A percentile compares a stretch with the other conserved stretches of the same genome.
phyloP scores from a whole-genome alignment of 2,797 vertebrate genomes.

The Intellagama lesueurii region DNA sequence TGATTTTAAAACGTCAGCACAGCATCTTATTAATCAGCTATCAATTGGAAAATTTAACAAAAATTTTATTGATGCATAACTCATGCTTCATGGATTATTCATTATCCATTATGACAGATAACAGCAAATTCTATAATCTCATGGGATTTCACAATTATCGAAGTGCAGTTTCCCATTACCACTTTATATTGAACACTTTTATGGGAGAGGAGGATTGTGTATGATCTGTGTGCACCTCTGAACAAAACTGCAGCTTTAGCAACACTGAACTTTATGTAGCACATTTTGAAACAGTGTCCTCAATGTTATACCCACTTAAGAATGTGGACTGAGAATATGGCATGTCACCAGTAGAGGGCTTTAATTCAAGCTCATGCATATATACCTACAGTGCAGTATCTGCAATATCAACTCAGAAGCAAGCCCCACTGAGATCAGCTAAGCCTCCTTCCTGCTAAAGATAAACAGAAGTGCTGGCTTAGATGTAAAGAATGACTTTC shows the following conservation, averaged over 20 bases:
- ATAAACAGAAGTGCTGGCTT: neutral
- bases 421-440: neutral
- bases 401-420: neutral
- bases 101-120: constrained; percentile 60
- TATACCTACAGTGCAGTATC: neutral
- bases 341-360: neutral
- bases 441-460: neutral
- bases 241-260: neutral
- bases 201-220: constrained; percentile 1
- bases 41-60: constrained; percentile 56
- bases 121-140: constrained; percentile 46
- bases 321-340: neutral
- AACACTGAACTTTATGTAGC: neutral
- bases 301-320: neutral
- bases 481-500: neutral
- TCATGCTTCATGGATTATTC: constrained; percentile 56
- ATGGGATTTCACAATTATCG: constrained; percentile 51
- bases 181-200: constrained; percentile 20
- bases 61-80: constrained; percentile 50
- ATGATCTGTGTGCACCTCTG: neutral
- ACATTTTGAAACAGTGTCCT: neutral
- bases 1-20: constrained; percentile 56
- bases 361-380: neutral
- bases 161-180: constrained; percentile 36
- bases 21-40: constrained; percentile 48